Base-by-base conservation (phyloP, 2,888 invertebrate genomes). In the Campoplex nolae region DNA sequence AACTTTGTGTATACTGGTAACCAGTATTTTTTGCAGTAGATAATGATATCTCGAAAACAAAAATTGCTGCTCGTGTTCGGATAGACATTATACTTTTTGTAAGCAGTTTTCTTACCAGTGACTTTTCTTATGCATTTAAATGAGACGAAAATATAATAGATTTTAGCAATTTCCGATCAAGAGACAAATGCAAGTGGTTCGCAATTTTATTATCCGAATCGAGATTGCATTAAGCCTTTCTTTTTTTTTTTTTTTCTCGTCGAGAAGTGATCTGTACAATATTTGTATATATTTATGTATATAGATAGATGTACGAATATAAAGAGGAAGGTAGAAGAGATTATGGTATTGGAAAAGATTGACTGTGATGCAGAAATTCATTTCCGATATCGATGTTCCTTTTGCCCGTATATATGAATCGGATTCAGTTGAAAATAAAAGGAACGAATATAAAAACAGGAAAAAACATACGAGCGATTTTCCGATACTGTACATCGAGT, bases 381-480 rank as follows among this genome's bases (percentile, higher is more conserved):
- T 84, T 77, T 77, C 35, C 81, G 84, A 86, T 81, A 84, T 86
- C 81, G 81, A 86, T 83, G 76, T 77, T 68, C 35, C 38, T 73
- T 71, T 13, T 0, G 4, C 38, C 51, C 51, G 65, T 18, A n/a
- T 51, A 51, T 56, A 45, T 42, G 70, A 79, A 79, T 68, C 54
- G 68, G 56, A 78, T 78, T 58, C 45, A 35, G 28, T 71, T 71
- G 35, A 56, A 48, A 76, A 32, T 23, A 71, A 76, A 23, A 75
- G 79, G 73, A n/a, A 35, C 2, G 1, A 45, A 32, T 65, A n/a
- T 32, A 76, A 76, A 79, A 77, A 80, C 67, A 18, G 56, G 11
- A 51, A 51, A 80, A 74, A 58, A 78, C 45, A 65, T 62, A 18
- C 35, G 35, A 73, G 73, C 68, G 76, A 58, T 83, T 84, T 84